Conservation (phyloP, 2,888 invertebrate species). For the Hymenopus coronatus region DNA sequence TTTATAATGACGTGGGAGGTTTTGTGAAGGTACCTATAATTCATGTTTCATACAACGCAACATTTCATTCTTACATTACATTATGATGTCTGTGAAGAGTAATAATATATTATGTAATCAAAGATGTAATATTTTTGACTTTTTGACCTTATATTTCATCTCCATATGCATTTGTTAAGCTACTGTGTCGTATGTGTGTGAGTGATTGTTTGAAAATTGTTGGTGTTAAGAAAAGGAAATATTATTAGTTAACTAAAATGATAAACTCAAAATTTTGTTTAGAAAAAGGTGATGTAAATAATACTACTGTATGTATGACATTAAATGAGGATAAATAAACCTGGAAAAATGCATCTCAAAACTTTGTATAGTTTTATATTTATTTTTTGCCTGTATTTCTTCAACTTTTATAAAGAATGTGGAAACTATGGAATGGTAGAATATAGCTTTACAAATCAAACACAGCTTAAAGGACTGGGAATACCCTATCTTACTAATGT, state of each 20-base stretch:
- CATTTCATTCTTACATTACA: conserved; percentile 16
- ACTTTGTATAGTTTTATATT: background rate
- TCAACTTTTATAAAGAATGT: too few relatives aligned
- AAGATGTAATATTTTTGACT: conserved; percentile 15
- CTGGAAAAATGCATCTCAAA: background rate
- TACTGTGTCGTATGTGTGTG: conserved; percentile 17
- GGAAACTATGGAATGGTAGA: too few relatives aligned
- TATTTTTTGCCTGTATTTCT: too few relatives aligned
- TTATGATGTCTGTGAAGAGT: conserved; percentile 4
- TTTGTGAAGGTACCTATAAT: background rate
- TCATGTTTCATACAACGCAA: conserved; percentile 5
- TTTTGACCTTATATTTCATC: conserved; percentile 12
- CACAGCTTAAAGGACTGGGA: too few relatives aligned
- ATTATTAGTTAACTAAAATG: background rate
- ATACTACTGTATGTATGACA: conserved; percentile 4
- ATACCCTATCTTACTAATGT: too few relatives aligned
- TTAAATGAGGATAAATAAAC: background rate
- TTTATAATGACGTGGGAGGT: background rate
- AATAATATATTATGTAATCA: conserved; percentile 6
- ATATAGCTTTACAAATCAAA: too few relatives aligned
- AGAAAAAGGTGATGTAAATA: conserved; percentile 16
- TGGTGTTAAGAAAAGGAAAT: conserved; percentile 14
- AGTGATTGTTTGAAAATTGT: conserved; percentile 14
- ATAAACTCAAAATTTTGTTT: background rate
- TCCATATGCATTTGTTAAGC: conserved; percentile 12